Conservation (phyloP, 2,888 invertebrate genomes). For the Drosophila flavopinicola region DNA sequence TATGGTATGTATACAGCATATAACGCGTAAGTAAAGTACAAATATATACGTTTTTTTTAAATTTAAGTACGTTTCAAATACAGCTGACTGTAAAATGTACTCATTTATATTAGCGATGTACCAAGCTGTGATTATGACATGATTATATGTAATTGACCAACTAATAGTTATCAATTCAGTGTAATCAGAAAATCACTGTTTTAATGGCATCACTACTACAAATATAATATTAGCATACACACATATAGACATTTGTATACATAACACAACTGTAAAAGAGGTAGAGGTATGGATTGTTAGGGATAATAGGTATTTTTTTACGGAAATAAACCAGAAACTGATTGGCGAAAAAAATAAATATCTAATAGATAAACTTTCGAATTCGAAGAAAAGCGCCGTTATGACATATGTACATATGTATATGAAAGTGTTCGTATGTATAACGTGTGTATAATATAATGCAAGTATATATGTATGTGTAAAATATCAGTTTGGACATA, state of each 20-base stretch:
- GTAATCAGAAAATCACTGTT: not conserved
- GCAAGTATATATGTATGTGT: not conserved
- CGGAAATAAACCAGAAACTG: not conserved
- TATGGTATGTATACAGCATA: not conserved
- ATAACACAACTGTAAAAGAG: not conserved
- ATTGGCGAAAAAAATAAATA: slow-evolving; percentile 1
- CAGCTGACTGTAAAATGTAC: too few relatives aligned
- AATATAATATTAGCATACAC: slow-evolving; percentile 1
- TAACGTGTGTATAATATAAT: too few relatives aligned
- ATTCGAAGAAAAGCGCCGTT: slow-evolving; percentile 3
- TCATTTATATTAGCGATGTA: not conserved
- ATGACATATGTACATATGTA: slow-evolving; percentile 1
- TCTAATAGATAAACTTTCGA: not conserved
- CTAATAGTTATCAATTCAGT: too few relatives aligned
- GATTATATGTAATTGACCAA: too few relatives aligned
- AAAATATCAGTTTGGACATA: too few relatives aligned
- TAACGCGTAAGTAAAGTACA: too few relatives aligned
- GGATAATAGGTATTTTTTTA: not conserved
- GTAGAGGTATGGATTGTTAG: not conserved
- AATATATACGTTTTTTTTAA: too few relatives aligned
- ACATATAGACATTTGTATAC: not conserved
- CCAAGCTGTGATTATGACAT: too few relatives aligned
- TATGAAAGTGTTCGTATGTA: not conserved
- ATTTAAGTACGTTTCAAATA: too few relatives aligned
- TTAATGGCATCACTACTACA: too few relatives aligned